Percentiles rank a stretch among this genome's conserved stretches.
Evolutionary conservation across 2,113 vertebrate species (phyloP).

Genomic region (Salminus brasiliensis): DNA sequence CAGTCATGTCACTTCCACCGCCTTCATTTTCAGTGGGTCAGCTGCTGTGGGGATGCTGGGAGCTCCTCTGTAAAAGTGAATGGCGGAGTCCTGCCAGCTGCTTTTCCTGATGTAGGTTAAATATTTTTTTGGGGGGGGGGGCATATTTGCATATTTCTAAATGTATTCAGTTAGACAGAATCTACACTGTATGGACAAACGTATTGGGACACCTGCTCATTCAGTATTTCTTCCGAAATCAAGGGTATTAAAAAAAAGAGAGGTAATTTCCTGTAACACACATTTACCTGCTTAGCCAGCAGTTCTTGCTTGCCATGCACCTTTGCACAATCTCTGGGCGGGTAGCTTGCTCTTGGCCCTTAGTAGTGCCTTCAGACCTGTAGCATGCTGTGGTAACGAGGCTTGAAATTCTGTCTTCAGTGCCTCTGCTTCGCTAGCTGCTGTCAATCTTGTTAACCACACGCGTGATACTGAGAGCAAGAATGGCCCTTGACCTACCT

Average conservation of each 20-base stretch:
- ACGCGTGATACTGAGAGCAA: background rate
- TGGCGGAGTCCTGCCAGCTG: constrained; percentile 9
- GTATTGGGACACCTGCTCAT: too few species aligned
- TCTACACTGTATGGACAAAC: too few species aligned
- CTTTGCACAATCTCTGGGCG: background rate
- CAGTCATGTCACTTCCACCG: background rate
- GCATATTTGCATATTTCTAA: too few species aligned
- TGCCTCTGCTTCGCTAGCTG: background rate
- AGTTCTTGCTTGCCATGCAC: background rate
- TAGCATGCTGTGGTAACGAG: background rate
- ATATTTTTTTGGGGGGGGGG: too few species aligned
- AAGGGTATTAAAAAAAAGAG: too few species aligned
- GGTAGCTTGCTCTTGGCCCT: background rate
- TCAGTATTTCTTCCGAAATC: too few species aligned
- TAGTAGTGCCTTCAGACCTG: background rate
- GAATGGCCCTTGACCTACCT: constrained; percentile 2
- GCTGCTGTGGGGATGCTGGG: constrained; percentile 3
- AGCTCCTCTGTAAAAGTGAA: background rate
- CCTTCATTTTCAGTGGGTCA: constrained; percentile 11
- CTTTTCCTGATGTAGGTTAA: background rate
- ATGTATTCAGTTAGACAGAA: too few species aligned
- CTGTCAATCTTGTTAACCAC: background rate
- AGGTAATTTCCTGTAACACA: too few species aligned
- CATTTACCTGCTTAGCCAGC: background rate
- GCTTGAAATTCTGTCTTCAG: constrained; percentile 12